These are phyloP conservation scores for Amorpha juglandis DNA, from an alignment of 2,888 invertebrate species.

Conservation along the genomic window DNA sequence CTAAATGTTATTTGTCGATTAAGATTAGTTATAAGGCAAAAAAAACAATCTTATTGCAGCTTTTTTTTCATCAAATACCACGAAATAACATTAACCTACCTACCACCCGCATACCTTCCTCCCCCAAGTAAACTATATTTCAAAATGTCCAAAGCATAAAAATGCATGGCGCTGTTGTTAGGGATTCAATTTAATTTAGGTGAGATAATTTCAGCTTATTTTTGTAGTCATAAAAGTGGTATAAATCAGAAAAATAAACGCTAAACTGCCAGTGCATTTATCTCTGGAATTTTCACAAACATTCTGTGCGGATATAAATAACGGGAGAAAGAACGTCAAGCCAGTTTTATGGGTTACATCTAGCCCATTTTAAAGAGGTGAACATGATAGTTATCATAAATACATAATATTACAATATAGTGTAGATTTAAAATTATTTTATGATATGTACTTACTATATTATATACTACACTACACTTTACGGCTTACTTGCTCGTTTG, in stretches of 20 bases:
- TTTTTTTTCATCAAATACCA: no score
- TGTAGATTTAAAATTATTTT: no score
- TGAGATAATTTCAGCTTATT: conserved; percentile 32
- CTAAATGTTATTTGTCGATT: no score
- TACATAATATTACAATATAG: no score
- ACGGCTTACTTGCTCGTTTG: no score
- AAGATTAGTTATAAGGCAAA: no score
- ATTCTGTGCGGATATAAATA: conserved; percentile 50
- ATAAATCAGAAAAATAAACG: conserved; percentile 48
- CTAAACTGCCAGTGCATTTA: conserved; percentile 44
- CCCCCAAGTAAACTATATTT: background rate
- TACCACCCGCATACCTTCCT: no score
- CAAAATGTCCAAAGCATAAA: background rate
- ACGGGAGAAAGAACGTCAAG: conserved; percentile 34
- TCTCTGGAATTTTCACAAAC: conserved; percentile 53
- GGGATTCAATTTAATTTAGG: conserved; percentile 3
- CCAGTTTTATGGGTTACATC: conserved; percentile 19
- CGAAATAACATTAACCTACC: no score
- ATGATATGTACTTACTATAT: no score
- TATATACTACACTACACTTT: no score
- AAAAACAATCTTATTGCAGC: no score
- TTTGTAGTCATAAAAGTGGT: conserved; percentile 37
- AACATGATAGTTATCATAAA: no score
- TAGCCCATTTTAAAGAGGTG: conserved; percentile 2
- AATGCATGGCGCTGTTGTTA: background rate